Conservation (phyloP, 2,888 invertebrate genomes). For the Microctonus aethiopoides region DNA sequence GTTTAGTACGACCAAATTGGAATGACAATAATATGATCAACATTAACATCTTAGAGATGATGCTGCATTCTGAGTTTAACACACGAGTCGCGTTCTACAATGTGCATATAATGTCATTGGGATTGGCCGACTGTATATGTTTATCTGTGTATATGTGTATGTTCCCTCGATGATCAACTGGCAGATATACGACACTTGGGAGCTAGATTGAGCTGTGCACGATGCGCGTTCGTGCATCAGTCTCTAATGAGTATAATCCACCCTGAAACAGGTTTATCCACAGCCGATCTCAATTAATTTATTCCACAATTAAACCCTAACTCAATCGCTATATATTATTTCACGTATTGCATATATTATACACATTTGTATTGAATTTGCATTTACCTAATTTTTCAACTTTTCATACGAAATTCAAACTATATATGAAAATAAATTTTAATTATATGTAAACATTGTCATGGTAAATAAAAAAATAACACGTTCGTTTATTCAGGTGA, state of each 20-base stretch:
- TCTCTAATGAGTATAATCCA: conserved; percentile 11
- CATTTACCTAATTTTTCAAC: no score
- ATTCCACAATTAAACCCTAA: background rate
- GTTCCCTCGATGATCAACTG: conserved; percentile 35
- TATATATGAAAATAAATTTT: no score
- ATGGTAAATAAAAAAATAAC: background rate
- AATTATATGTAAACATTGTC: background rate
- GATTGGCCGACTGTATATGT: background rate
- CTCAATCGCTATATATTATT: background rate
- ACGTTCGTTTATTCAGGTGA: background rate
- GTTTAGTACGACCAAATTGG: background rate
- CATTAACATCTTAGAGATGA: conserved; percentile 9
- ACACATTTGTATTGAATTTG: background rate
- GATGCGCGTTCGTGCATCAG: conserved; percentile 1
- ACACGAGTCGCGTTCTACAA: conserved; percentile 40
- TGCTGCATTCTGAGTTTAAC: conserved; percentile 44
- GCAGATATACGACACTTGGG: conserved; percentile 23
- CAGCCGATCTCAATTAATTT: conserved; percentile 7
- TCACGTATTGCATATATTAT: background rate
- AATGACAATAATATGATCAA: conserved; percentile 11
- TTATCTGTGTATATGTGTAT: conserved; percentile 11
- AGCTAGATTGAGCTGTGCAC: conserved; percentile 1
- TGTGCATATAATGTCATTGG: background rate
- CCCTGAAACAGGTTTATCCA: background rate
- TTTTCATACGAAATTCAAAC: no score